Conservation (phyloP, 2,888 invertebrate species). For the Tetranychus piercei region DNA sequence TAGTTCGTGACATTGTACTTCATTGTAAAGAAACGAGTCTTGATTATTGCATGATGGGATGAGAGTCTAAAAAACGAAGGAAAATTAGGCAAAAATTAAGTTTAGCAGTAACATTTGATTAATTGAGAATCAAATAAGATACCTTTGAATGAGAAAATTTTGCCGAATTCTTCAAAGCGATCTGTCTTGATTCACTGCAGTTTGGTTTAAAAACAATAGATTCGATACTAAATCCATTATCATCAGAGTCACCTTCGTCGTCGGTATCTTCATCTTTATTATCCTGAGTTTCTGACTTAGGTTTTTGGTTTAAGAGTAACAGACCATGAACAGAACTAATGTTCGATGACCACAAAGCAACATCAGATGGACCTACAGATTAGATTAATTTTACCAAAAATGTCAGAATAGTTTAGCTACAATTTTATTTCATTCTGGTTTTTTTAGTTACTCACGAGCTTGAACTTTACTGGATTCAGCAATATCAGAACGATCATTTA, state of each 20-base stretch:
- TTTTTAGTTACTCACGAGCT: background rate
- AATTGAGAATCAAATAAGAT: no score
- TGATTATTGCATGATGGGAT: conserved; percentile 1
- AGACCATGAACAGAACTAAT: background rate
- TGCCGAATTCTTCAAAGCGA: no score
- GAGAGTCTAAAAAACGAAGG: no score
- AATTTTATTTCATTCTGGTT: no score
- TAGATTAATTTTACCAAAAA: background rate
- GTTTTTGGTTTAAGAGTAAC: background rate
- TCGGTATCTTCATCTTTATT: background rate
- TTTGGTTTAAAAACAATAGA: no score
- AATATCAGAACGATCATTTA: background rate
- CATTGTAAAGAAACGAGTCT: background rate
- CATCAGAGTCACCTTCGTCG: background rate
- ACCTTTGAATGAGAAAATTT: no score
- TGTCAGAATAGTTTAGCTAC: no score
- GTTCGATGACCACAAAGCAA: background rate
- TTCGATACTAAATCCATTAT: background rate
- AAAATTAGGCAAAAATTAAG: no score
- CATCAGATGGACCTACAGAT: background rate
- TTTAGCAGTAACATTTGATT: no score
- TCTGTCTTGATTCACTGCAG: no score
- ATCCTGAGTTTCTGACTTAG: background rate
- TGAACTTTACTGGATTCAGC: background rate
- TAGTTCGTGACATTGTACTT: conserved; percentile 58